Base-by-base conservation (phyloP, 2,113 vertebrate genomes). In the Oplegnathus fasciatus region DNA sequence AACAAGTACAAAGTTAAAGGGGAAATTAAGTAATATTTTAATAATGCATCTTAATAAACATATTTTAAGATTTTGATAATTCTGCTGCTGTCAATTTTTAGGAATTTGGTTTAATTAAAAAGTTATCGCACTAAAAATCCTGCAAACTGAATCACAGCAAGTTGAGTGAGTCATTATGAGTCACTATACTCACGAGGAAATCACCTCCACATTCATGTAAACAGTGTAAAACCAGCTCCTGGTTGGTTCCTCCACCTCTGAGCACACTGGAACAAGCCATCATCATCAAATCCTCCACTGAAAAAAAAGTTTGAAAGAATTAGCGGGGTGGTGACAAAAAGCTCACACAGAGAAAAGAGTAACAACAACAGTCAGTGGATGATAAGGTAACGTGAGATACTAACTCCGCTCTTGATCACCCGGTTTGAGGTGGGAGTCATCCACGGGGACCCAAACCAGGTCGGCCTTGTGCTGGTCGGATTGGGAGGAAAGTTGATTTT, bases 251-350 rank as follows among this genome's bases (percentile, higher is more conserved):
- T 78, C 95, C 98, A 14, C 99, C 98, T 52, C 92, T 94, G 91
- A 99, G 94, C 88, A 97, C 97, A 86, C 97, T 99, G 78, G 97
- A 99, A 86, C 98, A 99, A 46, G 97, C 96, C 87, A 98, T 96
- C 65, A 95, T 97, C 94, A 99, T 95, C 81, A 99, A 92, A 78
- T 96, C 94, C 72, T 96, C 96, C 93, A 99, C 99, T 99, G 42
- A 4, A 37, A 68, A 24, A 75, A 73, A 28, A 14, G n/a, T 64
- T 44, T 18, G 4, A 40, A 64, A 20, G 3, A n/a, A 44, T 66
- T 3, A 32, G 37, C 0, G 17, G 57, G 10, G 34, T 5, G 4
- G 17, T n/a, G 24, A 73, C 18, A 30, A 50, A 28, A 57, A 65
- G 6, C 1, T 58, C 11, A 48, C 3, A 60, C 3, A 54, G 26